Evolutionary conservation across 2,113 vertebrate genomes (phyloP).

Genomic region (Galemys pyrenaicus): DNA sequence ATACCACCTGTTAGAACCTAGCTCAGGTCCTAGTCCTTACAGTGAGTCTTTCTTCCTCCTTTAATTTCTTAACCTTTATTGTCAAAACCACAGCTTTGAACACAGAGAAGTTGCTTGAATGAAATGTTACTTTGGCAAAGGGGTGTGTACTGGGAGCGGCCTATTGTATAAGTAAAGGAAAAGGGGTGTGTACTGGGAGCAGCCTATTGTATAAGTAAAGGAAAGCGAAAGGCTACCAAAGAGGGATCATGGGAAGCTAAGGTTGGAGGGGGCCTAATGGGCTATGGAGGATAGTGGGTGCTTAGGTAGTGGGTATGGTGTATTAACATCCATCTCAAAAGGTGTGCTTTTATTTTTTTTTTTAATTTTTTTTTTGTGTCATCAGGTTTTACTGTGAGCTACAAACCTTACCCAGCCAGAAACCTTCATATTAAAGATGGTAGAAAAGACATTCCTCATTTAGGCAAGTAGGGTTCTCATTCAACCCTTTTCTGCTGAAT

Average conservation of each 20-base stretch:
- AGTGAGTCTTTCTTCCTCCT: background rate
- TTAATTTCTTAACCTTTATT: background rate
- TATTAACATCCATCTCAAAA: too few relatives aligned
- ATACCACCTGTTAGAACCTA: background rate
- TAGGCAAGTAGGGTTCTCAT: slow-evolving; percentile 92
- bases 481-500: too few relatives aligned
- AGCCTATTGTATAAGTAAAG: background rate
- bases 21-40: background rate
- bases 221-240: too few relatives aligned
- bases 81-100: background rate
- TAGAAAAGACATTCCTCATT: slow-evolving; percentile 94
- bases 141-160: background rate
- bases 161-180: background rate
- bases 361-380: too few relatives aligned
- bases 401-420: slow-evolving; percentile 96
- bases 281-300: too few relatives aligned
- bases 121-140: background rate
- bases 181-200: background rate
- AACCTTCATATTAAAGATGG: slow-evolving; percentile 92
- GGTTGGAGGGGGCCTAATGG: too few relatives aligned
- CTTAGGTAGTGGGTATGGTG: too few relatives aligned
- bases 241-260: too few relatives aligned
- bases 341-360: too few relatives aligned
- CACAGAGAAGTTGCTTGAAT: background rate
- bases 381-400: slow-evolving; percentile 77